Evolutionary conservation across 1,140 invertebrate species (phyloP).

Genomic region (Cherax quadricarinatus): DNA sequence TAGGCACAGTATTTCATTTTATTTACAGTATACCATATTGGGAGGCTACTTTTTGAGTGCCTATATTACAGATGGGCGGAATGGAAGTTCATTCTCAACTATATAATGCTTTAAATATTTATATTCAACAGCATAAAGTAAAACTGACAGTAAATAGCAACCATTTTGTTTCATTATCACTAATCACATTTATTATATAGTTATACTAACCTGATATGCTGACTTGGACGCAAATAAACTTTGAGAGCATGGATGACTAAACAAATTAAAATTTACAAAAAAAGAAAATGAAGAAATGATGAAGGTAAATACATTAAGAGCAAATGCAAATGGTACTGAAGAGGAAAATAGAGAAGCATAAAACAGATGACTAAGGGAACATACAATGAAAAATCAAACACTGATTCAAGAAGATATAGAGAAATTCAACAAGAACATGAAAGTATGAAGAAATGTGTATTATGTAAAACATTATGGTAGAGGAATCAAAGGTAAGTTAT

Average conservation of each 20-base stretch:
- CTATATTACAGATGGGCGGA: not conserved
- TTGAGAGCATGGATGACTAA: constrained; percentile 1
- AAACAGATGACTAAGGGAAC: not conserved
- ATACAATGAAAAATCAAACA: not conserved
- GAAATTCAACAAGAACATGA: not conserved
- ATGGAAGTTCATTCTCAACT: constrained; percentile 1
- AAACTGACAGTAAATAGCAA: not conserved
- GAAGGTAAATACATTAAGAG: not conserved
- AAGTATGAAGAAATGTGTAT: not conserved
- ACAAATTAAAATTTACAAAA: not conserved
- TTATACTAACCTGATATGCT: not conserved
- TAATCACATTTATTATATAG: constrained; percentile 4
- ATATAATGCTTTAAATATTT: not conserved
- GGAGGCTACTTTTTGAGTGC: not conserved
- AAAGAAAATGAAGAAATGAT: not conserved
- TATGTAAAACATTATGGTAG: not conserved
- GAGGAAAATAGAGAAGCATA: not conserved
- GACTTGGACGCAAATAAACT: constrained; percentile 22
- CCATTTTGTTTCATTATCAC: not conserved
- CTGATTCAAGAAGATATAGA: not conserved
- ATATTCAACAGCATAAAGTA: not conserved
- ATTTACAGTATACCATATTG: not conserved
- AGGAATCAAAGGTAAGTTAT: not conserved
- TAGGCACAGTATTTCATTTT: not conserved
- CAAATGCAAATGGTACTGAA: not conserved